Evolutionary conservation across 2,113 vertebrate species (phyloP), one percentile per base, ranked within the genome.

Genomic region (Brachionichthys hirsutus): DNA sequence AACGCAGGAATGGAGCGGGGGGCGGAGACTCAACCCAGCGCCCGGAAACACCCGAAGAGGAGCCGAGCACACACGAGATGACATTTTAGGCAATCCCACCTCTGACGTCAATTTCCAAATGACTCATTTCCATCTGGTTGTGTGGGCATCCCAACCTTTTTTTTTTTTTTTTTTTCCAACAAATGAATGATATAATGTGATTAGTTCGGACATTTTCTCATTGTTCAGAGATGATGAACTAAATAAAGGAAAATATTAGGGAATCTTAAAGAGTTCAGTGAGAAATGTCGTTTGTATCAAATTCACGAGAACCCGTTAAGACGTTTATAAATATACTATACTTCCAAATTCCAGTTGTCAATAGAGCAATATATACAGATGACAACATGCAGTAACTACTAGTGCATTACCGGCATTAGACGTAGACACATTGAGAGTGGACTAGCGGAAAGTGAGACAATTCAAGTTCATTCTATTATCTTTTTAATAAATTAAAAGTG

Each of bases 1-100:
- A 92, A 92, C 88, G 84, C 87, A 90, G 84, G 81, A 87, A 86
- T 73, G 78, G 81, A 75, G 81, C 71, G 77, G 87, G 77, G 87
- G 83, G 88, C 81, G 88, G 85, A 72, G 88, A 72, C 76, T 83
- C 54, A 67, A 66, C 51, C 14, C 65, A 10, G 0, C 8, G 12
- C 35, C 59, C 87, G 87, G 83, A 89, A 89, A 85, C 2, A 70
- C 10, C 70, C 87, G 88, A 86, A 22, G 10, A 3, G 13, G 44
- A 65, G 52, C 62, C 85, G 85, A 83, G 52, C 9, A 16, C 1
- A 40, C 22, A 49, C 82, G 82, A 86, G 35, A 1, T 9, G 20
- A 74, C 56, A 19, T 51, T 71, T 55, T 14, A 63, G 59, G 81
- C 72, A 55, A 83, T 46, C 80, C 82, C 76, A 73, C 67, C 54